Conservation (phyloP, 2,888 invertebrate genomes). For the Philereme transversata region DNA sequence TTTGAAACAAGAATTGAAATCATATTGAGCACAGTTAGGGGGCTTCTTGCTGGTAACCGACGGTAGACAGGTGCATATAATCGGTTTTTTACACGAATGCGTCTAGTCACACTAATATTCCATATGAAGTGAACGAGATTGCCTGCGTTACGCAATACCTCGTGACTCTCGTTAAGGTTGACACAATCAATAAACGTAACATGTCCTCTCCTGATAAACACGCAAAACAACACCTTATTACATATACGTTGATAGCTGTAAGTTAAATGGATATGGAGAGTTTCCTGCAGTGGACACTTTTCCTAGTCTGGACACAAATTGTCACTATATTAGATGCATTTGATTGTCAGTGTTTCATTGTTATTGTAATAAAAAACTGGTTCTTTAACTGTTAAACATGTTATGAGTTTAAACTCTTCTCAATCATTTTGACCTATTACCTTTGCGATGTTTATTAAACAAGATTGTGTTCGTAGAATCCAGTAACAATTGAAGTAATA, state of each 20-base stretch:
- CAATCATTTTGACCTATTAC: constrained; percentile 24
- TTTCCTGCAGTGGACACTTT: constrained; percentile 60
- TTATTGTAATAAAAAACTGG: constrained; percentile 25
- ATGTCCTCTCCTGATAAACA: constrained; percentile 50
- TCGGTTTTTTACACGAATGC: constrained; percentile 34
- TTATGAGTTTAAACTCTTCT: constrained; percentile 11
- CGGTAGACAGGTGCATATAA: constrained; percentile 17
- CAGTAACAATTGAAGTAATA: constrained; percentile 5
- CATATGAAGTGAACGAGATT: constrained; percentile 64
- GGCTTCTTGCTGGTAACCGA: constrained; percentile 24
- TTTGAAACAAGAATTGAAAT: too few relatives aligned
- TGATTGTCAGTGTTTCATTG: constrained; percentile 34
- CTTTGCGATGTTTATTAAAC: constrained; percentile 21
- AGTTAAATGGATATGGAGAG: constrained; percentile 41
- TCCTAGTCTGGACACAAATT: constrained; percentile 60
- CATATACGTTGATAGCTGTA: constrained; percentile 43
- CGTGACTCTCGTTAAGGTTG: constrained; percentile 77
- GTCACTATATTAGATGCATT: constrained; percentile 52
- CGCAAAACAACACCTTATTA: constrained; percentile 51
- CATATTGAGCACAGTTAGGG: too few relatives aligned
- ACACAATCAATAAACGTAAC: constrained; percentile 60
- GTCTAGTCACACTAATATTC: constrained; percentile 47
- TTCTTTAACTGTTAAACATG: constrained; percentile 11
- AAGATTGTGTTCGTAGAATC: constrained; percentile 15
- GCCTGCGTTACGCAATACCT: constrained; percentile 78